Percentiles rank a stretch among this genome's conserved stretches.
Evolutionary conservation across 2,888 invertebrate species (phyloP).

Genomic region (Zygothrica quintamaculata): DNA sequence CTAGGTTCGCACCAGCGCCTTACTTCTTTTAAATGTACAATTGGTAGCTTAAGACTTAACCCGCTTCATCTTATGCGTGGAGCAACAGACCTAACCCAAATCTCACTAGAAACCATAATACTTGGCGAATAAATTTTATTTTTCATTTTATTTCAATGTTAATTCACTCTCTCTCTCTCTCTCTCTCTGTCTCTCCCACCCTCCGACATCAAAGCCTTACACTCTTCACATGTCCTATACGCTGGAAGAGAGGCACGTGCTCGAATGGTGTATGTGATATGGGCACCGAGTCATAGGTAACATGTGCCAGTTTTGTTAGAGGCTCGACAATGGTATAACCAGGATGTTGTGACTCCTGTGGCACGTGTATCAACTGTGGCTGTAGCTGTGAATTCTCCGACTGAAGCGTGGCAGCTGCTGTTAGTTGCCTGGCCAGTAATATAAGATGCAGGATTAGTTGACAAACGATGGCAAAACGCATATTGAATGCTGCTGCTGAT

Average conservation of each 20-base stretch:
- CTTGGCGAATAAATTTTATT: conserved; percentile 58
- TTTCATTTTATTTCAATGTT: conserved; percentile 25
- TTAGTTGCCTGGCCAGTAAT: conserved; percentile 3
- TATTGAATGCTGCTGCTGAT: conserved; percentile 28
- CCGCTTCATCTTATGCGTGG: conserved; percentile 21
- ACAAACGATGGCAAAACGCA: conserved; percentile 12
- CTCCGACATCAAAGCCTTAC: conserved; percentile 25
- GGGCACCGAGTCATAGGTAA: conserved; percentile 77
- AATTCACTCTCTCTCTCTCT: background rate
- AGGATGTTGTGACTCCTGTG: conserved; percentile 58
- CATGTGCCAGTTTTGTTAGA: conserved; percentile 74
- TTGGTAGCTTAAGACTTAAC: conserved; percentile 8
- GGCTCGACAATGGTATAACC: conserved; percentile 75
- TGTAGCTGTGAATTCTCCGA: background rate
- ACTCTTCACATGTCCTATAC: conserved; percentile 68
- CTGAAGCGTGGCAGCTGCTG: conserved; percentile 36
- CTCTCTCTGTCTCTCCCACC: no score
- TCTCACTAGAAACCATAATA: conserved; percentile 35
- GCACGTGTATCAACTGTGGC: no score
- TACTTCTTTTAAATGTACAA: conserved; percentile 59
- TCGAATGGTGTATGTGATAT: conserved; percentile 71
- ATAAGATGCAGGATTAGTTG: conserved; percentile 6
- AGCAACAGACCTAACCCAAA: conserved; percentile 39
- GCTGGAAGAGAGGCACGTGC: conserved; percentile 76
- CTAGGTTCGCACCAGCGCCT: conserved; percentile 59